phyloP scores from a whole-genome alignment of 2,888 invertebrate species.

The Apodemia duryi region DNA sequence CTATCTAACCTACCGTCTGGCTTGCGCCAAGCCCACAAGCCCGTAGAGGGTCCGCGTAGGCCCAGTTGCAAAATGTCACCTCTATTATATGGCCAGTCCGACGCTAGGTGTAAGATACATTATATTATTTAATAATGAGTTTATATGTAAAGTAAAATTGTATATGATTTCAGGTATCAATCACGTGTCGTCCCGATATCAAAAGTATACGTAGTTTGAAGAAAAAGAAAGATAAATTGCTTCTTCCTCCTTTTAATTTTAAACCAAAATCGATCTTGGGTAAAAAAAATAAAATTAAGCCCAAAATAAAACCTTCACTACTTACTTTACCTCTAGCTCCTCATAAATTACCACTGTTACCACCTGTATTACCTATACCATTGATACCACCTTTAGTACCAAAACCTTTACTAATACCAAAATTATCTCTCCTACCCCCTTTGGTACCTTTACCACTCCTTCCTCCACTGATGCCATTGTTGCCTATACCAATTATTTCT shows the following conservation, averaged over 20 bases:
- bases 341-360: slow-evolving; percentile 29
- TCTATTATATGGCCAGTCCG: too few species aligned
- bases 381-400: slow-evolving; percentile 33
- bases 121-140: not conserved
- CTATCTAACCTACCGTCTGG: too few species aligned
- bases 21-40: too few species aligned
- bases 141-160: not conserved
- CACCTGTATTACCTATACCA: slow-evolving; percentile 31
- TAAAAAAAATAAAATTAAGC: slow-evolving; percentile 30
- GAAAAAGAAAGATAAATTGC: slow-evolving; percentile 5
- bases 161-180: slow-evolving; percentile 11
- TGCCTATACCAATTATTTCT: slow-evolving; percentile 31
- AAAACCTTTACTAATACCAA: slow-evolving; percentile 22
- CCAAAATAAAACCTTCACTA: slow-evolving; percentile 26
- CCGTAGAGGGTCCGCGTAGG: too few species aligned
- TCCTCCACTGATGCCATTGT: slow-evolving; percentile 29
- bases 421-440: slow-evolving; percentile 34
- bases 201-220: slow-evolving; percentile 5
- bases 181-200: slow-evolving; percentile 14
- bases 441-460: slow-evolving; percentile 34
- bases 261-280: slow-evolving; percentile 22
- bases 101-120: too few species aligned
- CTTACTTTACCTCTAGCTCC: slow-evolving; percentile 31
- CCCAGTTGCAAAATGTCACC: too few species aligned
- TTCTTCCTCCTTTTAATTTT: slow-evolving; percentile 22